Evolutionary conservation across 2,113 vertebrate species (phyloP), one percentile per base, ranked within the genome.

Genomic region (Gymnobelideus leadbeateri): DNA sequence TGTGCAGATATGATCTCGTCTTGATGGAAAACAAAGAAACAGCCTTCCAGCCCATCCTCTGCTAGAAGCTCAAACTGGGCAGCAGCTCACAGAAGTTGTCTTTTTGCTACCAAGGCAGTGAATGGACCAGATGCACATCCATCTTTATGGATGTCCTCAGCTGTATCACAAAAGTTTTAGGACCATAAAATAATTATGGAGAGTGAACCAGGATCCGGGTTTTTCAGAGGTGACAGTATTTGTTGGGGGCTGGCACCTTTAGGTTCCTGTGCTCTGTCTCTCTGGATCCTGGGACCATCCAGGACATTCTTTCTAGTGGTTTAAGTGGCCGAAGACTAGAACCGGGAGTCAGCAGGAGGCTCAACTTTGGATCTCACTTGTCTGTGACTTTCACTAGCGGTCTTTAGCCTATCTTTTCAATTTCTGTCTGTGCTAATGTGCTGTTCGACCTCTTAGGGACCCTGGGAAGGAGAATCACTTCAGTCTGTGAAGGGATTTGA

Each of bases 1-100:
- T 99, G 98, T 99, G 99, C 96, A 98, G 99, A 0, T 99, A 99
- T 10, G 99, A 99, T 98, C 97, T 99, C 2, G 98, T 99, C 84
- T 97, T 99, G 97, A 97, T 90, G 92, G 99, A 99, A 98, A 99
- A 99, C 95, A 97, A 91, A 3, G 98, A 99, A 95, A 97, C 98
- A 23, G 97, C 98, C 49, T 99, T 99, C 95, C 98, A 97, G 19
- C 99, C 99, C 37, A 95, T 99, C 77, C 98, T 98, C 0, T 99
- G 99, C n/a, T 49, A 98, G 5, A 94, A 95, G 97, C 2, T 95
- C 94, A 95, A 28, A 51, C 95, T 0, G 4, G 37, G 37, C 26
- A 61, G 57, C 57, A 11, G 28, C 68, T 19, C 3, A 14, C 37
- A n/a, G 68, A 43, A 19, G 4, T 6, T 6, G 19, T 43, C n/a